Base-by-base conservation (phyloP, 1,140 invertebrate genomes). In the Drosophila guanche region DNA sequence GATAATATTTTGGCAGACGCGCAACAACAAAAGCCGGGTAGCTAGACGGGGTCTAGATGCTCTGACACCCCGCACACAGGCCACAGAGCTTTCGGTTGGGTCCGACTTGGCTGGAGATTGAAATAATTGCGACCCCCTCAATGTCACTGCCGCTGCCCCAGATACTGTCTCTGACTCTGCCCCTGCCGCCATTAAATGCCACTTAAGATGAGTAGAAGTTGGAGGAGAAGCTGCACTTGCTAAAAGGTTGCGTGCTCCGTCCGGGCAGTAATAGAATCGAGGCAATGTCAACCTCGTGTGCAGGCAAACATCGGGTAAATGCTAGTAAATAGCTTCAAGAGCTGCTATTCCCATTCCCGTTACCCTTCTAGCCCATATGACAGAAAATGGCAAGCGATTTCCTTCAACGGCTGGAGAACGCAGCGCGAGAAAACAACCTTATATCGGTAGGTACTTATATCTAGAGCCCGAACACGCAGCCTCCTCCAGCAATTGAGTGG, bases 121-220 rank as follows among this genome's bases (percentile, higher is more conserved):
- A 68, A 56, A 10, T 33, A 33, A 33, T 33, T 33, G 3, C 29
- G 8, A 43, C 12, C 45, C 27, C 37, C 29, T 54, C 55, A 58
- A 63, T 58, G 46, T 12, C 58, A 46, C 46, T 46, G 41, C 37
- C 50, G 41, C 46, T 46, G 46, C 37, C 50, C 43, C 68, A 48
- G 68, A 68, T 55, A 29, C 48, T 41, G 62, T 10, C 16, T 29
- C 33, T 8, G 29, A 33, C 8, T 10, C 29, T 33, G 29, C 47
- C 65, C 62, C 67, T 68, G 65, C 48, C 51, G 67, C 72, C 67
- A 85, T 85, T 85, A 85, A 85, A 86, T 86, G 58, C 55, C 81
- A 85, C 72, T 85, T 85, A 86, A 68, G 70, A 59, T 73, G 56
- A 51, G 33, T 46, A 40, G 54, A 45, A 45, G 33, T 46, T 48